Conservation (phyloP, 2,113 vertebrate species). For the Nipponia nippon region DNA sequence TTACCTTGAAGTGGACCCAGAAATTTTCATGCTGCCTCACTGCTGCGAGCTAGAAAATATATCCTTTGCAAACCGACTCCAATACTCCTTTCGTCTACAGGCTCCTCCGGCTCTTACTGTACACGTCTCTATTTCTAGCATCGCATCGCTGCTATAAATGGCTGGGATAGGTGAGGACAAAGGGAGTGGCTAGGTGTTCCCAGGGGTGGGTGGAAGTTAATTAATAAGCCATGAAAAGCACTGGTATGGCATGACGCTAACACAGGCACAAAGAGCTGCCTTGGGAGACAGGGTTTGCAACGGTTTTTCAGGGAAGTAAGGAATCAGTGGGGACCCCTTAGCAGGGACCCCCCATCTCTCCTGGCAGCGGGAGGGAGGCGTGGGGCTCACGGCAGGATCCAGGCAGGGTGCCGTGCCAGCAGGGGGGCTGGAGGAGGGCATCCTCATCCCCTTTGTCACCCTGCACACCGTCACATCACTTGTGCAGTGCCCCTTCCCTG, state of each 20-base stretch:
- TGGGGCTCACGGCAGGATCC: neutral
- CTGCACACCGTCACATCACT: fast-evolving
- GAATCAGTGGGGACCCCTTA: neutral
- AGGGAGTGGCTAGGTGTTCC: constrained; percentile 19
- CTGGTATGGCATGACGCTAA: neutral
- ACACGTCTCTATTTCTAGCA: neutral
- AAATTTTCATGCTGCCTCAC: neutral
- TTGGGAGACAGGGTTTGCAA: fast-evolving
- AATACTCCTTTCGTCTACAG: neutral
- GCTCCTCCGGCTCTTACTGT: neutral
- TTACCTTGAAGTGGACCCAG: constrained; percentile 10
- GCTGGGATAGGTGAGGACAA: neutral
- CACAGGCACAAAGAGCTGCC: neutral
- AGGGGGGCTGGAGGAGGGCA: neutral
- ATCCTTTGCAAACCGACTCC: neutral
- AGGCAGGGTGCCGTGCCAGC: fast-evolving
- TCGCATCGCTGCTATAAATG: neutral
- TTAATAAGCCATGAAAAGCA: neutral
- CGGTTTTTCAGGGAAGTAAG: neutral
- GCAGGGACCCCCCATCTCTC: neutral
- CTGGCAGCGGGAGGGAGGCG: neutral
- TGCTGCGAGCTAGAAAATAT: neutral
- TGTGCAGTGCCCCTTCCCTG: neutral
- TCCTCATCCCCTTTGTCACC: fast-evolving
- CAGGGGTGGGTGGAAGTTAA: neutral